Evolutionary conservation across 2,888 invertebrate genomes (phyloP), one percentile per base, ranked within the genome.

Genomic region (Oxytorus armatus): DNA sequence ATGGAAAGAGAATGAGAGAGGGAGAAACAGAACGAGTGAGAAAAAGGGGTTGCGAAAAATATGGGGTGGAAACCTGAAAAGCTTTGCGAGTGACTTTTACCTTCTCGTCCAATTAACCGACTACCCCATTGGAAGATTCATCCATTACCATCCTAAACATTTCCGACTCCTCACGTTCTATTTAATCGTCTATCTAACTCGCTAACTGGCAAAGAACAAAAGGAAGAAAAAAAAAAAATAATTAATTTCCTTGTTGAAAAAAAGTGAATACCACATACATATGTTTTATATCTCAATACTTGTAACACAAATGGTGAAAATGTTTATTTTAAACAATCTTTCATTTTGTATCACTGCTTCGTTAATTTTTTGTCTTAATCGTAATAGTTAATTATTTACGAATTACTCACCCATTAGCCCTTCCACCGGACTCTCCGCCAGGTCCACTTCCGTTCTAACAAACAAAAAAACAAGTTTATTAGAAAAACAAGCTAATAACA

Each of bases 381-480:
- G 29, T 5, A 11, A 57, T 4, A 7, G 5, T 47, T 5, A 11
- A 25, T 11, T 2, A 42, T 49, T 69, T 3, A 36, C n/a, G 42
- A 57, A 65, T 77, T 79, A 94, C 96, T 94, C 93, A 96, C 96
- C 97, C 97, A 94, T 96, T 97, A 65, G 95, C 95, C 82, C 97
- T 94, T 81, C 96, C 95, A 63, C 95, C 95, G 85, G 96, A 95
- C 86, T 97, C 97, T 78, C 95, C 95, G 82, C 95, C 96, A 82
- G 96, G 94, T 74, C 95, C 96, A 86, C 95, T 95, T 85, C 97
- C 97, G 95, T 96, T 97, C 97, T 97, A 94, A 93, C 95, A 96
- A 95, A 93, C 94, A 94, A 94, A 94, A 93, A 93, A 93, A 93
- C 93, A 93, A 92, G 92, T 92, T 92, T 91, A 90, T 90, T 90